Base-by-base conservation (phyloP, 2,888 invertebrate genomes). In the Scelioninae gen. 1 region DNA sequence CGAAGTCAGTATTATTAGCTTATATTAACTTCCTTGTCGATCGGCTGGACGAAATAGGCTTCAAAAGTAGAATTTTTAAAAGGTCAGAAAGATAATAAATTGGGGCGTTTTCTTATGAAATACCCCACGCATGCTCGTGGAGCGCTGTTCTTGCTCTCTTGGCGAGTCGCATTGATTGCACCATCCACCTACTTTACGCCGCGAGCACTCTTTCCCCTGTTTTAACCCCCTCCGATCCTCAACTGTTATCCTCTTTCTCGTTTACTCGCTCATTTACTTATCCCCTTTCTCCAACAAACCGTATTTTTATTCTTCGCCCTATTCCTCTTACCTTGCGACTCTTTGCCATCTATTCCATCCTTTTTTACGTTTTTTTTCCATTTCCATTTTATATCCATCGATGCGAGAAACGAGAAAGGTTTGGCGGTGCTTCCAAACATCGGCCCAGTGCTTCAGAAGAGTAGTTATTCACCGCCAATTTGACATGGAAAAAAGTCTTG, bases 111-210 rank as follows among this genome's bases (percentile, higher is more conserved):
- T 76, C 80, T 60, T 71, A 43, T 68, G 79, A 80, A 77, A 83
- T 71, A 63, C 76, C 49, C 49, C 49, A 49, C 84, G 84, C 85
- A 83, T 83, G 85, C 82, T 38, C 84, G 56, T 62, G 49, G 62
- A 69, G 72, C 63, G 66, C 79, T 79, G 71, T 65, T 72, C 78
- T 77, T 82, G 62, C 78, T 76, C 78, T 80, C 68, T 81, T 68
- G 58, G 74, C 56, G 45, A 77, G 81, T 74, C 62, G 77, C 82
- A 81, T 85, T 85, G 83, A 85, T 85, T 84, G 75, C 81, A 66
- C 71, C 69, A 69, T 68, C 69, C 69, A 58, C 40, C 76, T 51
- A 13, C 60, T 66, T 51, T 34, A 34, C 56, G 29, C 72, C 51
- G 51, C 66, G 71, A 58, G 49, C 71, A 58, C 71, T 71, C 49